Base-by-base conservation (phyloP, 2,113 vertebrate genomes). In the Callospermophilus lateralis region DNA sequence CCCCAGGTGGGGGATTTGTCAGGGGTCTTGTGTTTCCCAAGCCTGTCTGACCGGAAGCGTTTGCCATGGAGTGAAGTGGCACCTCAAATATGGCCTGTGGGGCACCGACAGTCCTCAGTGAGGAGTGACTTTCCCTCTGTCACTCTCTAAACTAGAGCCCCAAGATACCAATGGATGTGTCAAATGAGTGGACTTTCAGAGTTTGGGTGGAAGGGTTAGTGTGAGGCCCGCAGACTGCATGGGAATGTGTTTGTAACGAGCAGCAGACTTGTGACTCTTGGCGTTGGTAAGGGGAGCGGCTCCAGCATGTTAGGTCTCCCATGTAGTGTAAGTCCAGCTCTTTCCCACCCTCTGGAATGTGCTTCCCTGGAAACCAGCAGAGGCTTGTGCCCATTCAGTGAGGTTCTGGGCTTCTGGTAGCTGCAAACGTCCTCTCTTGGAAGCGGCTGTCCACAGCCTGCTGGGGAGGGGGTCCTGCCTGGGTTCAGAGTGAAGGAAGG, bases 261-360 rank as follows among this genome's bases (percentile, higher is more conserved):
- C 51, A 1, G 2, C 4, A 22, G 61, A 39, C 80, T 65, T 45
- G 17, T 32, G 86, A 17, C n/a, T 22, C n/a, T 16, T 37, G 39
- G 39, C 8, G 28, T 67, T 6, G 70, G 63, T 45, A 58, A 24
- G 51, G 93, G 26, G 80, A 81, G 61, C 16, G 37, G 28, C 24
- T 37, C 13, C 19, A 20, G 63, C 13, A 0, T 19, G 12, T n/a
- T 28, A 86, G 13, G 30, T 32, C 8, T 39, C 32, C 42, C 30
- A 0, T 22, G 12, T 9, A 6, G 39, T 39, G 8, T 19, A 65
- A 76, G 28, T 11, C 0, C 16, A 15, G 1, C 19, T 1, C 24
- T 39, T 4, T 19, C 4, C 20, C 6, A 15, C 8, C 1, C 26
- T 0, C 2, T 4, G 30, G 37, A 34, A 32, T 0, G 0, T 0